phyloP scores from a whole-genome alignment of 23 tunicate genomes.

The Styela clava region DNA sequence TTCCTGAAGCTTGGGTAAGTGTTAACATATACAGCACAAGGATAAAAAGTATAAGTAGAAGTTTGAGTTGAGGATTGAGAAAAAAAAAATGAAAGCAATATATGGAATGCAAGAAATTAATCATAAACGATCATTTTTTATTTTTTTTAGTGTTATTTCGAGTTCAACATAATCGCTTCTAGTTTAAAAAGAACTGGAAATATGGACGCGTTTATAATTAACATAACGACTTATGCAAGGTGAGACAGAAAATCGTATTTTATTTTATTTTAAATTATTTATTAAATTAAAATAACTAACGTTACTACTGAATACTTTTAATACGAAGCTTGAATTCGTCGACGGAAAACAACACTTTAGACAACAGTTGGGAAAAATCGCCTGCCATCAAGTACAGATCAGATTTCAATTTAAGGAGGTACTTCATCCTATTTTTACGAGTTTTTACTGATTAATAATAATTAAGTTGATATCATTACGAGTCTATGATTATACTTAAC shows the following conservation, averaged over 20 bases:
- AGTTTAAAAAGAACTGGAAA: constrained; percentile 28
- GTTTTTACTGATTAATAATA: neutral
- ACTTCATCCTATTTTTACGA: neutral
- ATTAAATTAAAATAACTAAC: too few relatives aligned
- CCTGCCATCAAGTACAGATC: constrained; percentile 28
- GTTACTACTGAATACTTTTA: neutral
- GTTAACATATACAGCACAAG: neutral
- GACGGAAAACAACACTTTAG: constrained; percentile 14
- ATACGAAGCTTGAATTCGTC: neutral
- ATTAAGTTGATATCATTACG: too few relatives aligned
- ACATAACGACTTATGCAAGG: too few relatives aligned
- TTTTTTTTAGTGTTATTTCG: constrained; percentile 78
- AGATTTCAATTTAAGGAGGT: constrained; percentile 25
- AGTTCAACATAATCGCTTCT: constrained; percentile 31
- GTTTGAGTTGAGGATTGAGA: too few relatives aligned
- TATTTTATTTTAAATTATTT: too few relatives aligned
- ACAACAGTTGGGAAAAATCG: constrained; percentile 21
- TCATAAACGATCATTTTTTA: too few relatives aligned
- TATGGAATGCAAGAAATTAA: too few relatives aligned
- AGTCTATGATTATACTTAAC: too few relatives aligned
- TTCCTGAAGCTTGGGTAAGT: neutral
- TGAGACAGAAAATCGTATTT: too few relatives aligned
- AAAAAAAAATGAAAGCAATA: too few relatives aligned
- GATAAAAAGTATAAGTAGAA: constrained; percentile 6
- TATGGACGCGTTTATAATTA: too few relatives aligned